phyloP scores from a whole-genome alignment of 2,797 vertebrate species.

The Xiphorhynchus erythropygius region DNA sequence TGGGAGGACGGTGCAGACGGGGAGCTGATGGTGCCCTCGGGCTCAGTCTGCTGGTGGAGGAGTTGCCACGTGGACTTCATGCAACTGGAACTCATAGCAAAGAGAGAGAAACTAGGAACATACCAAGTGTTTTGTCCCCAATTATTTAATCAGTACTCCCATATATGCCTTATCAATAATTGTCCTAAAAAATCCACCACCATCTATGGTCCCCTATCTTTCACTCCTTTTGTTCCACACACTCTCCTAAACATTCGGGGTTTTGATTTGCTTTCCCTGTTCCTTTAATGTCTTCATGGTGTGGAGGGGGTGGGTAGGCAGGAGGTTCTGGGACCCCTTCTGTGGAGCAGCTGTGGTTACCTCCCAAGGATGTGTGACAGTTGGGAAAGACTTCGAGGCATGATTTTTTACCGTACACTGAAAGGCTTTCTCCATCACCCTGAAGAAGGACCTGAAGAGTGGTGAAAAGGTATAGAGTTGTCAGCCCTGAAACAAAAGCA shows the following conservation, averaged over 20 bases:
- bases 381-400: background rate
- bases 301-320: background rate
- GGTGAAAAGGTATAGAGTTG: conserved; percentile 53
- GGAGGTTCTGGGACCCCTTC: conserved; percentile 7
- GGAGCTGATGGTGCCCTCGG: background rate
- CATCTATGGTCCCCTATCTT: background rate
- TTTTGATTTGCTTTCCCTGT: background rate
- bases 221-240: background rate
- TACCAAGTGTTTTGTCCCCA: fast-evolving
- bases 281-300: conserved; percentile 19
- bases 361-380: background rate
- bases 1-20: background rate
- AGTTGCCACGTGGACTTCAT: background rate
- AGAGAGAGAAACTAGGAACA: background rate
- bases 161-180: background rate
- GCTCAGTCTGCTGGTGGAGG: background rate
- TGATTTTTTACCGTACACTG: background rate
- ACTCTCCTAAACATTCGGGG: background rate
- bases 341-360: conserved; percentile 46
- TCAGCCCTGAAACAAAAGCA: background rate
- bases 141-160: background rate
- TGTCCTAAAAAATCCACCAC: background rate
- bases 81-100: background rate
- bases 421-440: conserved; percentile 41
- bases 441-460: conserved; percentile 32